Conservation (phyloP, 2,797 vertebrate species). For the Percopsis omiscomaycus region DNA sequence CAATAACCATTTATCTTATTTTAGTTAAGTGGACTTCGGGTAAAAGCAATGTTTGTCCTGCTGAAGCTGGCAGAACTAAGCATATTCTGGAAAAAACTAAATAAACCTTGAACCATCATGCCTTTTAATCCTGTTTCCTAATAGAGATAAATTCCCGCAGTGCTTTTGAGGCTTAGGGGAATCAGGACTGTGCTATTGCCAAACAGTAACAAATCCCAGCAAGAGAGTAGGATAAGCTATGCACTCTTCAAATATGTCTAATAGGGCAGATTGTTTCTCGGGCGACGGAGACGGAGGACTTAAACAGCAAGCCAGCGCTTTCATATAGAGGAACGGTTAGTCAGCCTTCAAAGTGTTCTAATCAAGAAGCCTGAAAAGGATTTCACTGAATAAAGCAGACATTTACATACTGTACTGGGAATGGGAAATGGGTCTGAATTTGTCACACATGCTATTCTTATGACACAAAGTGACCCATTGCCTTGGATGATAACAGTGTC, state of each 20-base stretch:
- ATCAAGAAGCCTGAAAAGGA: slow-evolving; percentile 4
- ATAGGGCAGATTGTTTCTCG: slow-evolving; percentile 35
- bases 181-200: slow-evolving; percentile 51
- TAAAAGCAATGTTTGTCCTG: slow-evolving; percentile 31
- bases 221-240: slow-evolving; percentile 55
- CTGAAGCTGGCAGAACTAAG: slow-evolving; percentile 31
- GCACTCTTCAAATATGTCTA: slow-evolving; percentile 53
- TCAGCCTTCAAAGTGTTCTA: slow-evolving; percentile 1
- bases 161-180: slow-evolving; percentile 65
- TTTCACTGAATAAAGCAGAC: background rate
- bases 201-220: slow-evolving; percentile 65
- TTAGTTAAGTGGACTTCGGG: slow-evolving; percentile 42
- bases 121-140: slow-evolving; percentile 72
- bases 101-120: slow-evolving; percentile 53
- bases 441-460: background rate
- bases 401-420: background rate
- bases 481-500: too few species aligned
- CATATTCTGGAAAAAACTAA: slow-evolving; percentile 11
- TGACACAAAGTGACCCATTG: background rate
- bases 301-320: slow-evolving; percentile 13
- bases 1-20: slow-evolving; percentile 49
- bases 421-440: background rate
- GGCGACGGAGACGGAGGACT: slow-evolving; percentile 32
- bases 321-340: background rate
- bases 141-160: slow-evolving; percentile 70